Conservation (phyloP, 2,113 vertebrate species). For the Oryzias celebensis region DNA sequence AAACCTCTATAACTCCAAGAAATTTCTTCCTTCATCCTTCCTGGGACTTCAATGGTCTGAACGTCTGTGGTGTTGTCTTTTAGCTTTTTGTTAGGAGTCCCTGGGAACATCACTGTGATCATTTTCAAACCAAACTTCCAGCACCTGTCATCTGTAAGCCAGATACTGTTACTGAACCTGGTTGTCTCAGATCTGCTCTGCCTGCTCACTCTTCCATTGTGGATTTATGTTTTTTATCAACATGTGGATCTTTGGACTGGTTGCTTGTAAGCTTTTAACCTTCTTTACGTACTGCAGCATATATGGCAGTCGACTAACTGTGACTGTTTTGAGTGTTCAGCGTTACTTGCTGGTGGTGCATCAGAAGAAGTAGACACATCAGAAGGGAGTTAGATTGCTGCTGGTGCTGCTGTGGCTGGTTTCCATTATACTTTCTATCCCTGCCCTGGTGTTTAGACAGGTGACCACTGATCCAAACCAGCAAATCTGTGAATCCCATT, state of each 20-base stretch:
- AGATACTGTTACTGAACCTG: slow-evolving; percentile 40
- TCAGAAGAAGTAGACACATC: neutral
- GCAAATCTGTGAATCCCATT: rapidly evolving
- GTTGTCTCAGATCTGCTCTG: slow-evolving; percentile 30
- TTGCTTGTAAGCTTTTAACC: too few species aligned
- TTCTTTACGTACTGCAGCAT: slow-evolving; percentile 3
- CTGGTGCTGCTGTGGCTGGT: slow-evolving; percentile 20
- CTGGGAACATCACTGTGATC: slow-evolving; percentile 34
- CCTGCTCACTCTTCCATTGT: slow-evolving; percentile 29
- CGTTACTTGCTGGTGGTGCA: slow-evolving; percentile 36
- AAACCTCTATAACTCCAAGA: slow-evolving; percentile 5
- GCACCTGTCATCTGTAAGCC: slow-evolving; percentile 23
- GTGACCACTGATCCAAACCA: neutral
- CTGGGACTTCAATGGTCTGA: neutral
- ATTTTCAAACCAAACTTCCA: slow-evolving; percentile 16
- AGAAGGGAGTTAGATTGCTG: neutral
- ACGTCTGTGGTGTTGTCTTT: slow-evolving; percentile 13
- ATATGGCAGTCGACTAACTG: slow-evolving; percentile 24
- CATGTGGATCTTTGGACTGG: slow-evolving; percentile 15
- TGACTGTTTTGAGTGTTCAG: slow-evolving; percentile 27
- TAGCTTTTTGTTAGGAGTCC: slow-evolving; percentile 39
- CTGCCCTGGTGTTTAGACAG: slow-evolving; percentile 4
- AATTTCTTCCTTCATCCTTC: neutral
- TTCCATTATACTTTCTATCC: slow-evolving; percentile 14
- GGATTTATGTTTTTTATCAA: slow-evolving; percentile 16